Evolutionary conservation across 92 coral and sea anemone species (phyloP).

Genomic region (Pocillopora grandis): DNA sequence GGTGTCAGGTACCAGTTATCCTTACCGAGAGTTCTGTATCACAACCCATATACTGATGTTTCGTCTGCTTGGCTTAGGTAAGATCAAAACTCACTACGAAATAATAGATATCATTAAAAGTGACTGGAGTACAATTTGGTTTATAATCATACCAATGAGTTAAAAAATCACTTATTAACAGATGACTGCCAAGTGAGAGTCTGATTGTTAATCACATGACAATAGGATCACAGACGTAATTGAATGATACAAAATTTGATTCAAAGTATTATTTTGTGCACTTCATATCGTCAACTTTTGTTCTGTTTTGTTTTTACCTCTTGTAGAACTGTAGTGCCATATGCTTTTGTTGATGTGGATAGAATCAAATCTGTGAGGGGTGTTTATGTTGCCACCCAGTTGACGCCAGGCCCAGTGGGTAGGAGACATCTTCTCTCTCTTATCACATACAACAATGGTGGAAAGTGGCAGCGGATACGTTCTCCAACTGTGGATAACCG

Average conservation of each 20-base stretch:
- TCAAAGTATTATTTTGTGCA: too few relatives aligned
- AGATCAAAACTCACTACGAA: not conserved
- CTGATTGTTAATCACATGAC: too few relatives aligned
- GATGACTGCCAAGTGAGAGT: too few relatives aligned
- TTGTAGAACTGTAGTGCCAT: conserved; percentile 69
- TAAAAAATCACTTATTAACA: too few relatives aligned
- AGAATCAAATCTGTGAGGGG: conserved; percentile 68
- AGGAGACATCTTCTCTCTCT: conserved; percentile 78
- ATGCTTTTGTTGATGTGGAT: conserved; percentile 92
- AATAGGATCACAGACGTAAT: too few relatives aligned
- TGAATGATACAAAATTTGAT: too few relatives aligned
- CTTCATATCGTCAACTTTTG: too few relatives aligned
- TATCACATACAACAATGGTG: conserved; percentile 93
- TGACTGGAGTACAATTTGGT: too few relatives aligned
- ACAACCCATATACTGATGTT: conserved; percentile 92
- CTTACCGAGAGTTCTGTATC: conserved; percentile 88
- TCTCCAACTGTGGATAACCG: conserved; percentile 74
- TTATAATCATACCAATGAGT: too few relatives aligned
- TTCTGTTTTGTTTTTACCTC: not conserved
- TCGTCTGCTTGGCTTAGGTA: conserved; percentile 98
- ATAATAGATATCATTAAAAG: not conserved
- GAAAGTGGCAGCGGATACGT: conserved; percentile 75
- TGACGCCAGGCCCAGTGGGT: conserved; percentile 98
- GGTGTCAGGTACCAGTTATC: conserved; percentile 82
- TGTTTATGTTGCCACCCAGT: conserved; percentile 90